phyloP scores from a whole-genome alignment of 2,888 invertebrate genomes.

The Actias luna region DNA sequence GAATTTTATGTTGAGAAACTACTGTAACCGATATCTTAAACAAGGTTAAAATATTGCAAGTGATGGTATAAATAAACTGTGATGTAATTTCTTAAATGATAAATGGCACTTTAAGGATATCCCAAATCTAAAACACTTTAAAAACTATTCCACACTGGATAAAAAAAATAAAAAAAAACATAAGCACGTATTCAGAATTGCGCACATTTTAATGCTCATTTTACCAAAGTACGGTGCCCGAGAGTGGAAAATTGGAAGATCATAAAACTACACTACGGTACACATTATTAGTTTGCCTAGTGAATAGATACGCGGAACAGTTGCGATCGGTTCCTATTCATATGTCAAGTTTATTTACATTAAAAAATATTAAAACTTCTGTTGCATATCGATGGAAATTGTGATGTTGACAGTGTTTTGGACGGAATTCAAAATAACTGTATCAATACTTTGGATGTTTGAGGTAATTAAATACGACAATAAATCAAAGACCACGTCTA shows the following conservation, averaged over 20 bases:
- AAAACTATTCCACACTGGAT: not conserved
- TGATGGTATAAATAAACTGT: no score
- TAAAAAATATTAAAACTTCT: not conserved
- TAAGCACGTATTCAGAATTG: not conserved
- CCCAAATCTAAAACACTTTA: not conserved
- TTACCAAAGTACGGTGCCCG: constrained; percentile 52
- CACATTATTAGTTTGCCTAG: constrained; percentile 64
- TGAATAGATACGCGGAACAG: constrained; percentile 18
- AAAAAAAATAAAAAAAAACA: not conserved
- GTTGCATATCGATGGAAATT: not conserved
- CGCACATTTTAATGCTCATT: constrained; percentile 13
- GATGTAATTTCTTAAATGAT: no score
- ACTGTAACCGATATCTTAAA: no score
- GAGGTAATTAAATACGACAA: no score
- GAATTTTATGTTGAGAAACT: no score
- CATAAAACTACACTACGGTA: constrained; percentile 65
- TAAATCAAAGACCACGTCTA: no score
- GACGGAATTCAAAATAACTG: not conserved
- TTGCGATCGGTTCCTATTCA: constrained; percentile 40
- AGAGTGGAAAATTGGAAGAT: constrained; percentile 67
- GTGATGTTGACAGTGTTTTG: not conserved
- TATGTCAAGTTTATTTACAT: constrained; percentile 34
- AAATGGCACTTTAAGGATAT: no score
- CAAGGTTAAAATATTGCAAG: no score
- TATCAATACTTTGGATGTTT: no score